These are phyloP conservation scores for Anarrhichthys ocellatus DNA, from an alignment of 2,113 vertebrate genomes.

Conservation along the genomic window DNA sequence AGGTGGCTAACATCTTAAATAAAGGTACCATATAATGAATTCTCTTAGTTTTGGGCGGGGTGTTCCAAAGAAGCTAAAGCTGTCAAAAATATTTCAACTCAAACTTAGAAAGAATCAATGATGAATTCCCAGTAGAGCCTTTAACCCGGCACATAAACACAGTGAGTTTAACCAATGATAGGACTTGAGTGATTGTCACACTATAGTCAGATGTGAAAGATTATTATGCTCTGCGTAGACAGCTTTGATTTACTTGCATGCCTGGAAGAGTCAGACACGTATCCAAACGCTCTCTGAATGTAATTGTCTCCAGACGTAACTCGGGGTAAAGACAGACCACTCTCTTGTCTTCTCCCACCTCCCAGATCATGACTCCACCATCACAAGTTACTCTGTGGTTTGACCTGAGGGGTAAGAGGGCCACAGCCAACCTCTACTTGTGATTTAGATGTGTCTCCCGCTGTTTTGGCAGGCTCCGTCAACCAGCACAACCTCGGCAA, in stretches of 20 bases:
- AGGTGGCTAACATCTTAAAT: slow-evolving; percentile 1
- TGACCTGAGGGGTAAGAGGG: slow-evolving; percentile 8
- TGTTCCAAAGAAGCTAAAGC: neutral
- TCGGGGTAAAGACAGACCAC: neutral
- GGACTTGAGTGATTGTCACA: neutral
- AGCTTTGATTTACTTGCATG: slow-evolving; percentile 55
- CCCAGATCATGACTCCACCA: slow-evolving; percentile 10
- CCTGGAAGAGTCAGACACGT: slow-evolving; percentile 55
- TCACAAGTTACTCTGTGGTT: slow-evolving; percentile 22
- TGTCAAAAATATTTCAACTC: neutral
- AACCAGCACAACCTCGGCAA: neutral
- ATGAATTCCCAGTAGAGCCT: slow-evolving; percentile 4
- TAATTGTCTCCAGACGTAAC: slow-evolving; percentile 61
- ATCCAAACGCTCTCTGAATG: slow-evolving; percentile 49
- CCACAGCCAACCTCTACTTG: neutral
- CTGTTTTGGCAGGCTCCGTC: neutral
- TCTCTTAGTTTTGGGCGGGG: neutral
- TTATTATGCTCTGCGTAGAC: slow-evolving; percentile 18
- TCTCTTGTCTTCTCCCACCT: slow-evolving; percentile 13
- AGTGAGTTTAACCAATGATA: slow-evolving; percentile 8
- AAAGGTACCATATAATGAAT: neutral
- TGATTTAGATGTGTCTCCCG: slow-evolving; percentile 8
- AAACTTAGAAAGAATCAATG: neutral
- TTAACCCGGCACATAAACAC: slow-evolving; percentile 19
- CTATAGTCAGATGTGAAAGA: neutral